Conservation (phyloP, 2,888 invertebrate species). For the Halocaridina rubra region DNA sequence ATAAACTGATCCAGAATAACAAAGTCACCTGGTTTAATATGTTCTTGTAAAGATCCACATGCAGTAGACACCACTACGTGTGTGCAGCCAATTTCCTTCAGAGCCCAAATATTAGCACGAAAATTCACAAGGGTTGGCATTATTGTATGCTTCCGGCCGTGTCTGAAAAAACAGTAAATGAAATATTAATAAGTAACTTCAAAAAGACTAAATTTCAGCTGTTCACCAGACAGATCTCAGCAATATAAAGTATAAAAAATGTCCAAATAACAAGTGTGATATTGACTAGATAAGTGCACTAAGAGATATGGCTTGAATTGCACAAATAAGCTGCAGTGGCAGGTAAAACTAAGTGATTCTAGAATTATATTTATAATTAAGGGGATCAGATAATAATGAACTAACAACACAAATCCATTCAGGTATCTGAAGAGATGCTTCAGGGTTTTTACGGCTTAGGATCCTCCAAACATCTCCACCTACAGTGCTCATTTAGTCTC, state of each 20-base stretch:
- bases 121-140: constrained; percentile 93
- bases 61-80: constrained; percentile 94
- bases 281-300: too few relatives aligned
- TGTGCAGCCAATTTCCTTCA: constrained; percentile 85
- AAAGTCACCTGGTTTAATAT: constrained; percentile 88
- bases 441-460: too few relatives aligned
- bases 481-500: too few relatives aligned
- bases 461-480: too few relatives aligned
- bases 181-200: constrained; percentile 31
- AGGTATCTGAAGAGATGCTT: too few relatives aligned
- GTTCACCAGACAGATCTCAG: neutral
- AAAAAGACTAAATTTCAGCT: neutral
- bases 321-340: neutral
- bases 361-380: too few relatives aligned
- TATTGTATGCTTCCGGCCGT: constrained; percentile 76
- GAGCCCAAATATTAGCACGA: constrained; percentile 95
- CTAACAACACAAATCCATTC: too few relatives aligned
- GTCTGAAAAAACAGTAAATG: constrained; percentile 73
- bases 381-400: too few relatives aligned
- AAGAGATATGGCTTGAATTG: too few relatives aligned
- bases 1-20: constrained; percentile 83
- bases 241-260: neutral
- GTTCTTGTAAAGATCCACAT: constrained; percentile 89
- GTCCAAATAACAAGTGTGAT: too few relatives aligned
- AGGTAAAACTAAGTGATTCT: neutral